phyloP scores from a whole-genome alignment of 2,888 invertebrate genomes.

The Brachyptera risi region DNA sequence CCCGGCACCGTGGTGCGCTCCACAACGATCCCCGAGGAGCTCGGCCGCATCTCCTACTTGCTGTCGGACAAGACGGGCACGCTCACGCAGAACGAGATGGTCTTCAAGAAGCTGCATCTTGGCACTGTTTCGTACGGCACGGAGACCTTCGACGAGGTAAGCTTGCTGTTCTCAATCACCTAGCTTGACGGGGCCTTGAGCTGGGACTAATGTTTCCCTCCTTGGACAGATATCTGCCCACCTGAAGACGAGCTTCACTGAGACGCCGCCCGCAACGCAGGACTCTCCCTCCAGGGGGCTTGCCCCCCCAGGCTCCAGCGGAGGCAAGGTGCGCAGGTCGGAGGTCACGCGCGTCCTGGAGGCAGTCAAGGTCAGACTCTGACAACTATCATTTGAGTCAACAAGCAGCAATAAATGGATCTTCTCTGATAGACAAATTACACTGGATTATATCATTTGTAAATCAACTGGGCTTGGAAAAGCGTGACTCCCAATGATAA shows the following conservation, averaged over 20 bases:
- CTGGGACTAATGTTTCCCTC: too few species aligned
- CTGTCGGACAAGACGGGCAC: constrained; percentile 98
- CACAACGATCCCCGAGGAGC: constrained; percentile 97
- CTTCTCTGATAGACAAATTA: too few species aligned
- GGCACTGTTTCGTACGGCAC: constrained; percentile 88
- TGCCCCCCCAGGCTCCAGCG: constrained; percentile 35
- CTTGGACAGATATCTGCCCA: constrained; percentile 46
- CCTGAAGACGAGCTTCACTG: constrained; percentile 46
- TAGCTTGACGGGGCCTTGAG: too few species aligned
- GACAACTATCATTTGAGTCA: too few species aligned
- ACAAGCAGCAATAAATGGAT: too few species aligned
- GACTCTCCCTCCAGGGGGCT: constrained; percentile 14
- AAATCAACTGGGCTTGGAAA: too few species aligned
- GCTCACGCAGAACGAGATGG: constrained; percentile 96
- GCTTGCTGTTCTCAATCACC: too few species aligned
- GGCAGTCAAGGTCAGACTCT: constrained; percentile 64
- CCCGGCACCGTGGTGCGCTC: constrained; percentile 93
- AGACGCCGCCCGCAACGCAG: constrained; percentile 28
- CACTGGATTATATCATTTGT: too few species aligned
- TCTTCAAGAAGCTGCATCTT: constrained; percentile 90
- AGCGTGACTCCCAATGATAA: too few species aligned
- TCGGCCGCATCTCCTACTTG: constrained; percentile 94
- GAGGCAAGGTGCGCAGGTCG: constrained; percentile 58
- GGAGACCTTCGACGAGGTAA: constrained; percentile 79
- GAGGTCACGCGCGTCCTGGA: constrained; percentile 76